phyloP scores from a whole-genome alignment of 1,140 invertebrate species.

The Psilanteris sp. region DNA sequence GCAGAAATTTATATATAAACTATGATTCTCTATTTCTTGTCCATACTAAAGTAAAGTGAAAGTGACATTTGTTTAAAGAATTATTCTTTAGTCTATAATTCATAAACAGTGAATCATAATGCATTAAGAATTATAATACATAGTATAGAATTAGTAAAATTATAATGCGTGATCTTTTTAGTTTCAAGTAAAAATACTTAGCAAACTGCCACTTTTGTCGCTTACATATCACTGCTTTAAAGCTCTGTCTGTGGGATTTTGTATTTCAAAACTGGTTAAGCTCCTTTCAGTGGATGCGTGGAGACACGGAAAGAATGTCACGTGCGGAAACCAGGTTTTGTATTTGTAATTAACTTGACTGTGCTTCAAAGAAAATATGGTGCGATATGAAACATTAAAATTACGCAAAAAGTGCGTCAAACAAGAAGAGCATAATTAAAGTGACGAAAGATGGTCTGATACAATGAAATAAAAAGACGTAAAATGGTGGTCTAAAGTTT shows the following conservation, averaged over 20 bases:
- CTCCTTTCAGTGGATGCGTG: conserved; percentile 47
- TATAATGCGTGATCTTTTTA: conserved; percentile 26
- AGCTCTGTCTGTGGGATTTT: conserved; percentile 54
- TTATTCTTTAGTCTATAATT: too few relatives aligned
- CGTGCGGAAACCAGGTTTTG: conserved; percentile 56
- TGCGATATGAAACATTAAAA: conserved; percentile 52
- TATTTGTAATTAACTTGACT: conserved; percentile 59
- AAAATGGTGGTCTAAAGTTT: too few relatives aligned
- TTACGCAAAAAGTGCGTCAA: conserved; percentile 40
- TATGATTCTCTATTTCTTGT: too few relatives aligned
- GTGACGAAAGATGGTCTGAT: conserved; percentile 21
- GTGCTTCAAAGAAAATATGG: conserved; percentile 51
- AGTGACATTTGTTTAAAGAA: too few relatives aligned
- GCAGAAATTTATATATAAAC: too few relatives aligned
- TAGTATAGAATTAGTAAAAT: conserved; percentile 28
- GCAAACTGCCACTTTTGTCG: conserved; percentile 35
- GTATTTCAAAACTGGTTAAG: conserved; percentile 61
- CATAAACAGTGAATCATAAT: too few relatives aligned
- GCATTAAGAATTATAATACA: too few relatives aligned
- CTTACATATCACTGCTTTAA: conserved; percentile 54
- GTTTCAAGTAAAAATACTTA: conserved; percentile 45
- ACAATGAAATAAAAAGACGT: too few relatives aligned
- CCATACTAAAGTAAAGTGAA: too few relatives aligned
- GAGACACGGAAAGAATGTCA: conserved; percentile 56
- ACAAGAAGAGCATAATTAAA: conserved; percentile 57